Percentiles rank a stretch among this genome's conserved stretches.
Conservation (phyloP, 2,797 vertebrate species). For the Sebastes nivosus region DNA sequence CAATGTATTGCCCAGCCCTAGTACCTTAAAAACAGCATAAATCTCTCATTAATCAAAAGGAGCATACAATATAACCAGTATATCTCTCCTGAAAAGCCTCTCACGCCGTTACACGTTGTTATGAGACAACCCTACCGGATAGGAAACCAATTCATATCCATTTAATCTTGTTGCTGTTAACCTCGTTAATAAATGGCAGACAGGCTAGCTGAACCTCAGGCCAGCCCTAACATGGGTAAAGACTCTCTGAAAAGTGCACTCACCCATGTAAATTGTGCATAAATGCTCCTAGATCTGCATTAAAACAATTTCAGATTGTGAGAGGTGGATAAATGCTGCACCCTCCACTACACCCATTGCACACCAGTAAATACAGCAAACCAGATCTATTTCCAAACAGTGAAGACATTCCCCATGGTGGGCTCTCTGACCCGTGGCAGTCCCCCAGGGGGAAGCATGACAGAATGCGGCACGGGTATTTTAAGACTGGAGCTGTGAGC, state of each 20-base stretch:
- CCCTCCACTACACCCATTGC: background rate
- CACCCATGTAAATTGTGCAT: background rate
- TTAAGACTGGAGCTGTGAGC: conserved; percentile 68
- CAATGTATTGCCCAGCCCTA: background rate
- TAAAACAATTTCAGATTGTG: background rate
- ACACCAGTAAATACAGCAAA: conserved; percentile 31
- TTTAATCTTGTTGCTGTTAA: background rate
- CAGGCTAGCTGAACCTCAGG: background rate
- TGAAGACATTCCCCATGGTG: conserved; percentile 48
- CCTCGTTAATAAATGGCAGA: background rate
- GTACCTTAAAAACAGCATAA: background rate
- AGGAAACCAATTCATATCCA: background rate
- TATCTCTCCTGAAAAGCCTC: background rate
- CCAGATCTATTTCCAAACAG: conserved; percentile 51
- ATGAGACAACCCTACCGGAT: background rate
- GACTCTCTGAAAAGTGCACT: background rate
- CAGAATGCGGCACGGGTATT: conserved; percentile 73
- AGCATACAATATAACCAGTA: background rate
- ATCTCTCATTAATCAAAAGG: background rate
- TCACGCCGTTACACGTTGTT: background rate
- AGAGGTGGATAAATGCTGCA: background rate
- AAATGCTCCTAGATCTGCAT: background rate
- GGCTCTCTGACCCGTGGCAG: conserved; percentile 50
- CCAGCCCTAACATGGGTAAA: background rate
- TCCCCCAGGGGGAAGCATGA: conserved; percentile 51